These are phyloP conservation scores for Homarus americanus DNA, from an alignment of 1,140 invertebrate genomes.

Conservation along the genomic window DNA sequence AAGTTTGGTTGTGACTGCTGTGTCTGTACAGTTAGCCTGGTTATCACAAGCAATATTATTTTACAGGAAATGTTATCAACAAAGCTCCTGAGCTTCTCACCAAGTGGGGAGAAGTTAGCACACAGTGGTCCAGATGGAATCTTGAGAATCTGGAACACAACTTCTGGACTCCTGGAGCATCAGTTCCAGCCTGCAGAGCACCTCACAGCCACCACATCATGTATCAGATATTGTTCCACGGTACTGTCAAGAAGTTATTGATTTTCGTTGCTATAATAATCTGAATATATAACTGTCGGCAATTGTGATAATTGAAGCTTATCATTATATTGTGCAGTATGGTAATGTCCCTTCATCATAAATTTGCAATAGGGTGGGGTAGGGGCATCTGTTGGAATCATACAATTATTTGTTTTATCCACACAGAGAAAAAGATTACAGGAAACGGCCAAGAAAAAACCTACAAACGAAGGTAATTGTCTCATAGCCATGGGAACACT, in stretches of 20 bases:
- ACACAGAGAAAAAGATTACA: neutral
- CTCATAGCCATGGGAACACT: slow-evolving; percentile 45
- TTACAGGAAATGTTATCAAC: neutral
- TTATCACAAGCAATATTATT: too few relatives aligned
- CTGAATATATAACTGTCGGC: too few relatives aligned
- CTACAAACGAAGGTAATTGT: neutral
- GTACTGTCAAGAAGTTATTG: neutral
- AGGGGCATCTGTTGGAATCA: too few relatives aligned
- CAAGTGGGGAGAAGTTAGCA: slow-evolving; percentile 44
- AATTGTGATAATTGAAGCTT: too few relatives aligned
- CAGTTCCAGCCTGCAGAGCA: slow-evolving; percentile 51
- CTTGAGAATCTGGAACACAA: slow-evolving; percentile 52
- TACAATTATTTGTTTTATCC: neutral
- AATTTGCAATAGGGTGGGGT: too few relatives aligned
- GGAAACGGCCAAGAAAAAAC: neutral
- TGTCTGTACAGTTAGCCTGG: too few relatives aligned
- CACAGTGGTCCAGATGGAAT: slow-evolving; percentile 57
- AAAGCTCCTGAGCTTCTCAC: slow-evolving; percentile 46
- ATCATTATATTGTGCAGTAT: too few relatives aligned
- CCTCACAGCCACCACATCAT: slow-evolving; percentile 41
- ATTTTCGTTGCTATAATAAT: too few relatives aligned
- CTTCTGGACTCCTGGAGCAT: slow-evolving; percentile 36
- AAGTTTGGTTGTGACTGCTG: too few relatives aligned
- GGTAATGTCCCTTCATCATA: too few relatives aligned
- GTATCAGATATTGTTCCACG: slow-evolving; percentile 49